These are phyloP conservation scores for Buphagus erythrorhynchus DNA, from an alignment of 2,797 vertebrate species.

Conservation along the genomic window DNA sequence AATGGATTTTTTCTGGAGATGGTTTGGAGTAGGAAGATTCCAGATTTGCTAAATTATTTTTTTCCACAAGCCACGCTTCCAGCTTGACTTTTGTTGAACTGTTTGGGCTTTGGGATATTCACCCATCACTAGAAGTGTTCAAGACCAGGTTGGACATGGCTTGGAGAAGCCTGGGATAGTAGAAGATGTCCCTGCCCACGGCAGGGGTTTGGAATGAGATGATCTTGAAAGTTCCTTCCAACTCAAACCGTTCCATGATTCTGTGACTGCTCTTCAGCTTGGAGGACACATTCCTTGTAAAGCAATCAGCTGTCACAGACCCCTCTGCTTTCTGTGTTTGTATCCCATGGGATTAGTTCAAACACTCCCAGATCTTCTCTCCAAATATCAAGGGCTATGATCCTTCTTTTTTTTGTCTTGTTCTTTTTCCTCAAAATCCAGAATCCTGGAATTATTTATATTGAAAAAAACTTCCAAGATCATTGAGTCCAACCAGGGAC, in stretches of 20 bases:
- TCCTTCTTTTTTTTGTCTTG: not conserved
- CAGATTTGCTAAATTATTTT: rapidly evolving
- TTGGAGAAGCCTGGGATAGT: not conserved
- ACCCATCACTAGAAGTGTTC: rapidly evolving
- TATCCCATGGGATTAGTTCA: not conserved
- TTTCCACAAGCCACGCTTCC: not conserved
- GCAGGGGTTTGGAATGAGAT: not conserved
- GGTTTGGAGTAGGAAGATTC: not conserved
- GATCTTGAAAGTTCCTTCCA: not conserved
- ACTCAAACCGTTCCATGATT: not conserved
- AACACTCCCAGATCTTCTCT: not conserved
- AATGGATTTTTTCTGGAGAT: not conserved
- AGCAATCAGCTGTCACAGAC: not conserved
- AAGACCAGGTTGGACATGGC: not conserved
- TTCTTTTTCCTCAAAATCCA: not conserved
- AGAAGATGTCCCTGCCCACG: not conserved
- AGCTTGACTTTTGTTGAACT: not conserved
- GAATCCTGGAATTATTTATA: not conserved
- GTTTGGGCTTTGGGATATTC: not conserved
- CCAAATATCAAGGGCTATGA: not conserved
- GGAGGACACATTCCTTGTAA: not conserved
- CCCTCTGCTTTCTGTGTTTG: not conserved
- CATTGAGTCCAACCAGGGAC: rapidly evolving
- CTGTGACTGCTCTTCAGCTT: not conserved
- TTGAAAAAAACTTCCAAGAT: not conserved